Evolutionary conservation across 2,797 vertebrate genomes (phyloP).

Genomic region (Anabacerthia variegaticeps): DNA sequence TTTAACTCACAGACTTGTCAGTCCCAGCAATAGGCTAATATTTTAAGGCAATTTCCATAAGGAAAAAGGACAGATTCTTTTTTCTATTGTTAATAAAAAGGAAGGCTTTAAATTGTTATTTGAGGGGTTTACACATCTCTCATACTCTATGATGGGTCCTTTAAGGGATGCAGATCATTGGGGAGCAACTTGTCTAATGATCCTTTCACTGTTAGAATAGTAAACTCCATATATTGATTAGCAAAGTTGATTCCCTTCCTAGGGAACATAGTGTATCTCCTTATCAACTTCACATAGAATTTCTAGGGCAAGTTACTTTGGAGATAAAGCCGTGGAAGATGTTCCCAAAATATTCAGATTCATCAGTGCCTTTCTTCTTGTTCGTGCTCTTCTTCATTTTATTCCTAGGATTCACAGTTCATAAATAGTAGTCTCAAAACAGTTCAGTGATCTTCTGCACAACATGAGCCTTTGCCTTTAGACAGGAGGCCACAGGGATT

Average conservation of each 20-base stretch:
- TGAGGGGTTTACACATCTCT: not conserved
- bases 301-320: not conserved
- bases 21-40: not conserved
- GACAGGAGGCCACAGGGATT: not conserved
- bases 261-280: not conserved
- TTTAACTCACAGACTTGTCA: not conserved
- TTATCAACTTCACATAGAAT: not conserved
- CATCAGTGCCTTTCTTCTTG: not conserved
- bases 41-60: constrained; percentile 17
- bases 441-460: not conserved
- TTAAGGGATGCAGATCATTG: not conserved
- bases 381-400: not conserved
- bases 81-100: not conserved
- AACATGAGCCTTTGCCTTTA: not conserved
- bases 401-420: not conserved
- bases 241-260: not conserved
- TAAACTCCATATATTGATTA: not conserved
- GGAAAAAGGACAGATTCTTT: not conserved
- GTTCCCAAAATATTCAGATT: not conserved
- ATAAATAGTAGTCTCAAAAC: not conserved
- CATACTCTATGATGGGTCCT: not conserved
- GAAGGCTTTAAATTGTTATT: not conserved
- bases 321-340: not conserved
- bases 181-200: not conserved
- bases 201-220: not conserved